phyloP scores from a whole-genome alignment of 92 coral and sea anemone species.

The Parazoanthus darwini region DNA sequence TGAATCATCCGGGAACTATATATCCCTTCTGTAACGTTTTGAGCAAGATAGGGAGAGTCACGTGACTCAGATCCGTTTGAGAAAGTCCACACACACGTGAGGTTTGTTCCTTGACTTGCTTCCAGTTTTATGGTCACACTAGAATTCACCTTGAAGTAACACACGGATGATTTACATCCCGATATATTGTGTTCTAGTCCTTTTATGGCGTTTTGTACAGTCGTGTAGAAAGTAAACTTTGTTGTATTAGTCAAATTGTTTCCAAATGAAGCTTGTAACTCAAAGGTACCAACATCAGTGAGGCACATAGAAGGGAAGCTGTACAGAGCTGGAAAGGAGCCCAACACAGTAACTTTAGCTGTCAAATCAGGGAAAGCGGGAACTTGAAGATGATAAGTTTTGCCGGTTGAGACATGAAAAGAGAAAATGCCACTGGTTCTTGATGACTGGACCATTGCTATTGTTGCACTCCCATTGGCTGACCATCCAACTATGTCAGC shows the following conservation, averaged over 20 bases:
- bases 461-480: neutral
- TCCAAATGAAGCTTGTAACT: conserved; percentile 1
- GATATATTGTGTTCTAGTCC: conserved; percentile 11
- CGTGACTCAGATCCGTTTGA: conserved; percentile 31
- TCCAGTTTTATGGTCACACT: conserved; percentile 11
- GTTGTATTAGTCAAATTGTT: neutral
- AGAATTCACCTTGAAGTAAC: conserved; percentile 24
- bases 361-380: neutral
- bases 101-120: conserved; percentile 63
- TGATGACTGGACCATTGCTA: neutral
- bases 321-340: conserved; percentile 17
- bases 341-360: conserved; percentile 25
- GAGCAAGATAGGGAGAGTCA: conserved; percentile 35
- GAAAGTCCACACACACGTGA: conserved; percentile 60
- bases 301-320: conserved; percentile 26
- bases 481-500: conserved; percentile 43
- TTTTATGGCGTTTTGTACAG: conserved; percentile 15
- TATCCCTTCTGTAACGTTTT: conserved; percentile 54
- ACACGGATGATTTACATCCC: neutral
- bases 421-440: neutral
- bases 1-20: conserved; percentile 25
- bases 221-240: neutral
- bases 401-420: neutral
- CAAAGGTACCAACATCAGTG: conserved; percentile 21
- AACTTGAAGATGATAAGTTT: conserved; percentile 19